Conservation (phyloP, 2,797 vertebrate genomes). For the Atherinosoma microstoma region DNA sequence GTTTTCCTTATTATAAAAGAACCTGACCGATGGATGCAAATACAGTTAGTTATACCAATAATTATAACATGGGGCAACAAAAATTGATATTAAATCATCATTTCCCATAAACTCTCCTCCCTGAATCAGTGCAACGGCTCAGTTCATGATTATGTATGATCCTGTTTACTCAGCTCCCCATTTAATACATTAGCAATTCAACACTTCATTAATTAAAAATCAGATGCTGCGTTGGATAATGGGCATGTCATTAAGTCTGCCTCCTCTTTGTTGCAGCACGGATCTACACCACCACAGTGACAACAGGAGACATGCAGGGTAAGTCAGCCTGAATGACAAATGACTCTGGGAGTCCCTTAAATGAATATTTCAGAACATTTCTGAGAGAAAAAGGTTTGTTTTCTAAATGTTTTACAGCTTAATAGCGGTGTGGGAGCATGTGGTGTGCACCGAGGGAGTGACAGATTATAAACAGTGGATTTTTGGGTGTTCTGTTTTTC, state of each 20-base stretch:
- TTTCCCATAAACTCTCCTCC: conserved; percentile 12
- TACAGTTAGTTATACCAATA: background rate
- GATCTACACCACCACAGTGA: conserved; percentile 91
- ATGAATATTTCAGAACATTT: conserved; percentile 9
- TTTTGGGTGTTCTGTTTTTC: background rate
- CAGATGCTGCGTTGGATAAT: conserved; percentile 40
- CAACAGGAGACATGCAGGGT: conserved; percentile 91
- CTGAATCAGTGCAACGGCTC: conserved; percentile 13
- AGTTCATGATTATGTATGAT: conserved; percentile 40
- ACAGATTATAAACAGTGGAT: background rate
- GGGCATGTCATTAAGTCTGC: conserved; percentile 52
- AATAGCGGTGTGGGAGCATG: background rate
- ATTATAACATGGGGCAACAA: background rate
- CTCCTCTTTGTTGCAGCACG: conserved; percentile 84
- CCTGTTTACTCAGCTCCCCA: conserved; percentile 31
- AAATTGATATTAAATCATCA: background rate
- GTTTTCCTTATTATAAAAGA: background rate
- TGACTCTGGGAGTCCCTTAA: background rate
- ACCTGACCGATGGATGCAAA: background rate
- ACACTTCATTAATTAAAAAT: conserved; percentile 57
- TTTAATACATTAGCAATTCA: conserved; percentile 44
- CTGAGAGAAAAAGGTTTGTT: conserved; percentile 13
- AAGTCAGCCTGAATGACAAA: conserved; percentile 61
- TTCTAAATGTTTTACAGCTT: background rate
- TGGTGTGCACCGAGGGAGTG: background rate